Evolutionary conservation across 2,113 vertebrate genomes (phyloP).

Genomic region (Gallinago paraguaiae): DNA sequence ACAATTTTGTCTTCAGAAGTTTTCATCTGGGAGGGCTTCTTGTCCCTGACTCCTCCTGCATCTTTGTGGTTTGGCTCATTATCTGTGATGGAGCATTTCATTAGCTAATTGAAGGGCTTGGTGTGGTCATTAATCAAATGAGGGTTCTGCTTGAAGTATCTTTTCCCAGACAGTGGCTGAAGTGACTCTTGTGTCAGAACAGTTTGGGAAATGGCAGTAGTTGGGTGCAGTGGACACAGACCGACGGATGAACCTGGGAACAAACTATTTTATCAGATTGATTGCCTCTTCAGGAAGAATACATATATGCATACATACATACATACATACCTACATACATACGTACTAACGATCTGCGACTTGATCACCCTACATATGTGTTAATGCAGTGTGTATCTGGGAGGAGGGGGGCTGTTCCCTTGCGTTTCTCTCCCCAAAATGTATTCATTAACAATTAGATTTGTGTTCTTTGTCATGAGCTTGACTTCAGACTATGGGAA

Average conservation of each 20-base stretch:
- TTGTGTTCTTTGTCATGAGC: constrained; percentile 12
- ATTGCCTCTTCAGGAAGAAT: not conserved
- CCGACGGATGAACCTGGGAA: not conserved
- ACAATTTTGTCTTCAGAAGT: constrained; percentile 13
- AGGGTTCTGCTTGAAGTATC: not conserved
- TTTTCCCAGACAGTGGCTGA: not conserved
- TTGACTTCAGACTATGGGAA: constrained; percentile 45
- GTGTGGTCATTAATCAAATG: not conserved
- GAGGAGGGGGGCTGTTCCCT: not conserved
- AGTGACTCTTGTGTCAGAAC: not conserved
- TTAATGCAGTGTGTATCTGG: not conserved
- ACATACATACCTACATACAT: not conserved
- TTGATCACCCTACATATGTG: not conserved
- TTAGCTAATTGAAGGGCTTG: not conserved
- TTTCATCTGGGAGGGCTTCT: not conserved
- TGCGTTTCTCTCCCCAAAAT: not conserved
- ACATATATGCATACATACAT: not conserved
- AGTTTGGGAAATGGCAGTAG: not conserved
- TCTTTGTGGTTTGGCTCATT: not conserved
- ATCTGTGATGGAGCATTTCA: not conserved
- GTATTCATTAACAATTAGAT: not conserved
- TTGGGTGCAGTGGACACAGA: not conserved
- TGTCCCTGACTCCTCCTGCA: not conserved
- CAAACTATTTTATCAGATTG: not conserved
- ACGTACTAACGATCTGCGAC: not conserved